phyloP scores from a whole-genome alignment of 2,797 vertebrate species.

The Danio tinwini region DNA sequence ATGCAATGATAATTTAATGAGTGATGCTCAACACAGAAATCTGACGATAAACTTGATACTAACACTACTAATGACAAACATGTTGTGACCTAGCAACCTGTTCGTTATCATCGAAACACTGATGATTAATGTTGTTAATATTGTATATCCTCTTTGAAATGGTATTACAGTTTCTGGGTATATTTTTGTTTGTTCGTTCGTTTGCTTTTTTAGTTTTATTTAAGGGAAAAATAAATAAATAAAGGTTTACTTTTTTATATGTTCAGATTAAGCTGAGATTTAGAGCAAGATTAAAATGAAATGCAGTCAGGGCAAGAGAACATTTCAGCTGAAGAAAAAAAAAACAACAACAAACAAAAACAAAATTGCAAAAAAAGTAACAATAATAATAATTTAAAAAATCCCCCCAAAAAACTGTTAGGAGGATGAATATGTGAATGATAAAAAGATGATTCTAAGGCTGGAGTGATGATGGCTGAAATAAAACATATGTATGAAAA shows the following conservation, averaged over 20 bases:
- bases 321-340: constrained; percentile 66
- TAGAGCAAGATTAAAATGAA: constrained; percentile 50
- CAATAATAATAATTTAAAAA: neutral
- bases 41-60: constrained; percentile 79
- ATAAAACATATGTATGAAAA: constrained; percentile 80
- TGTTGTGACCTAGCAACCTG: constrained; percentile 71
- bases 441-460: constrained; percentile 67
- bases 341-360: constrained; percentile 37
- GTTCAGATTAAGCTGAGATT: constrained; percentile 70
- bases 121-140: constrained; percentile 74
- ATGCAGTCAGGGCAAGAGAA: constrained; percentile 65
- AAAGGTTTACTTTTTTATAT: constrained; percentile 80
- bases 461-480: constrained; percentile 69
- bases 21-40: constrained; percentile 77
- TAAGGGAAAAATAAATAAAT: constrained; percentile 64
- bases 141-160: constrained; percentile 77
- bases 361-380: neutral
- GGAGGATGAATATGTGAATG: constrained; percentile 62
- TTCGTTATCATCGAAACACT: constrained; percentile 59
- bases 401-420: constrained; percentile 24
- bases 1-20: constrained; percentile 81
- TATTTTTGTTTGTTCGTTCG: constrained; percentile 58
- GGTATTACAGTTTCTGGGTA: constrained; percentile 70
- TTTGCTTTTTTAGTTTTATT: constrained; percentile 67
- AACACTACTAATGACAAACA: constrained; percentile 78